Evolutionary conservation across 2,797 vertebrate genomes (phyloP).

Genomic region (Lepilemur septentrionalis): DNA sequence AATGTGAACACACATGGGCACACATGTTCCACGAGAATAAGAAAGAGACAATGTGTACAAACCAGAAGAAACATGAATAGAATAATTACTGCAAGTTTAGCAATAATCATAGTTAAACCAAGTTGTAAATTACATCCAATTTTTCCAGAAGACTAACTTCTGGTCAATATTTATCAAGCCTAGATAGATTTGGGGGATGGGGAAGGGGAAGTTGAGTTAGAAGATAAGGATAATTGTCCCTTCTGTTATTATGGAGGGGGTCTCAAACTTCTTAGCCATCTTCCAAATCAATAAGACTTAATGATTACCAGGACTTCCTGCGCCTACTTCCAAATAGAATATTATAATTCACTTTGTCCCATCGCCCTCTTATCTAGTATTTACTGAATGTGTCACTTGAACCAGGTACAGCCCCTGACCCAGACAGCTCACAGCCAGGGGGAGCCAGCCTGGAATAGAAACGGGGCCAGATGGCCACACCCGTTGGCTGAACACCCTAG

Average conservation of each 20-base stretch:
- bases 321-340: background rate
- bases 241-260: background rate
- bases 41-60: background rate
- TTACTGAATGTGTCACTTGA: background rate
- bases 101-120: background rate
- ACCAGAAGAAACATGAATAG: background rate
- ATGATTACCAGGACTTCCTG: background rate
- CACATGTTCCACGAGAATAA: background rate
- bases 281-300: background rate
- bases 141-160: background rate
- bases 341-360: background rate
- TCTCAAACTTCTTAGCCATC: background rate
- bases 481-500: too few relatives aligned
- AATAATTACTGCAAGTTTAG: background rate
- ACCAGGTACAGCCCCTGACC: background rate
- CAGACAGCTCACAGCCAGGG: background rate
- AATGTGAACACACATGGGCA: background rate
- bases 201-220: background rate
- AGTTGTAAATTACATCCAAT: background rate
- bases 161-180: background rate
- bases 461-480: fast-evolving
- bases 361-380: background rate
- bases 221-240: background rate
- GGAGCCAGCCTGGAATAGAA: background rate
- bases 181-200: background rate